Evolutionary conservation across 2,113 vertebrate species (phyloP).

Genomic region (Carettochelys insculpta): DNA sequence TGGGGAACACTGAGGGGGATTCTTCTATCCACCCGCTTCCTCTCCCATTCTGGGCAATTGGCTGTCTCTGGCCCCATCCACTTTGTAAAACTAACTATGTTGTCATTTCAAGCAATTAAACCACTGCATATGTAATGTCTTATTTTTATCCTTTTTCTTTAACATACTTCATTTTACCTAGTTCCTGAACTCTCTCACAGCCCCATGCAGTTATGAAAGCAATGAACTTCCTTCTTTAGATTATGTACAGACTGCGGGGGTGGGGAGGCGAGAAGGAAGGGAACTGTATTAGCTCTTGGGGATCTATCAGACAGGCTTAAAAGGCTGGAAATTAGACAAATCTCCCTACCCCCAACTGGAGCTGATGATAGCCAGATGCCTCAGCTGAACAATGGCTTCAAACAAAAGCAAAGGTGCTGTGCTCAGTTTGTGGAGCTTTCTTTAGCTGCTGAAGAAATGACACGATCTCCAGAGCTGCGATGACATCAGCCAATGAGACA

Average conservation of each 20-base stretch:
- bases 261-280: no score
- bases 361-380: background rate
- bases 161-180: background rate
- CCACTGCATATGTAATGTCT: background rate
- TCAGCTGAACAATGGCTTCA: fast-evolving
- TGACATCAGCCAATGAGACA: background rate
- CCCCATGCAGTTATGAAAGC: background rate
- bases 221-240: background rate
- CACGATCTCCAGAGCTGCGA: background rate
- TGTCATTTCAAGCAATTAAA: background rate
- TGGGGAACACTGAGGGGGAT: no score
- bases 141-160: background rate
- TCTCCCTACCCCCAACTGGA: background rate
- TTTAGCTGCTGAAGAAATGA: background rate
- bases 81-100: background rate
- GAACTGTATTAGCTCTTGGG: background rate
- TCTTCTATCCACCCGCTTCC: background rate
- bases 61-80: background rate
- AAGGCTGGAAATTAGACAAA: background rate
- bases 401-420: background rate
- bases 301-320: background rate
- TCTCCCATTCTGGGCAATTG: background rate
- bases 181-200: fast-evolving
- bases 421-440: background rate
- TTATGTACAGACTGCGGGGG: fast-evolving